A percentile compares a stretch with the other conserved stretches of the same genome.
Evolutionary conservation across 1,140 invertebrate genomes (phyloP).

Genomic region (Neodiprion lecontei): DNA sequence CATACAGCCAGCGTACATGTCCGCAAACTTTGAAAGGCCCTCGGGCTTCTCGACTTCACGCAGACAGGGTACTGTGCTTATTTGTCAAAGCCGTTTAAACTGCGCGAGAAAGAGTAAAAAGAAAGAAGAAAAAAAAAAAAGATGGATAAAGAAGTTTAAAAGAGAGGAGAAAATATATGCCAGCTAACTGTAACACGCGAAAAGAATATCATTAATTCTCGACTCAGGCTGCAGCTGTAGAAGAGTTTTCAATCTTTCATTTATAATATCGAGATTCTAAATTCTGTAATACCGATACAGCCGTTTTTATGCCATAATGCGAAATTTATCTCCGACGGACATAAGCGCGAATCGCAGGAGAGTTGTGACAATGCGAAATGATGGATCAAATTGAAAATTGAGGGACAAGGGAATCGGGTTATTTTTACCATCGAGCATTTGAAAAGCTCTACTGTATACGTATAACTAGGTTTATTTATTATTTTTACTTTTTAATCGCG

Average conservation of each 20-base stretch:
- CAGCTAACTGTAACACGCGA: not conserved
- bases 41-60: not conserved
- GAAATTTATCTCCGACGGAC: not conserved
- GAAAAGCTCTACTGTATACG: no score
- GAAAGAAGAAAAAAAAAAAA: constrained; percentile 8
- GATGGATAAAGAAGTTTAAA: constrained; percentile 13
- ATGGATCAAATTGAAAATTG: not conserved
- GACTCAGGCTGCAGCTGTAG: no score
- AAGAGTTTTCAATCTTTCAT: no score
- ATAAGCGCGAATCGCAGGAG: no score
- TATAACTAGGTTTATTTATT: not conserved
- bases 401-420: not conserved
- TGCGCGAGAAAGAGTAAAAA: not conserved
- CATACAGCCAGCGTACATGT: not conserved
- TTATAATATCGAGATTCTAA: no score
- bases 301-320: not conserved
- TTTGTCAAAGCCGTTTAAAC: no score
- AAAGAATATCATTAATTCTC: no score
- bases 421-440: not conserved
- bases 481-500: not conserved
- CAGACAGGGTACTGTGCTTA: not conserved
- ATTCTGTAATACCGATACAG: not conserved
- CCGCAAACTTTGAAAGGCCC: not conserved
- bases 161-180: constrained; percentile 9
- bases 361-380: not conserved